A percentile compares a stretch with the other conserved stretches of the same genome.
These are phyloP conservation scores for Aphidoletes aphidimyza DNA, from an alignment of 2,888 invertebrate species.

Conservation along the genomic window DNA sequence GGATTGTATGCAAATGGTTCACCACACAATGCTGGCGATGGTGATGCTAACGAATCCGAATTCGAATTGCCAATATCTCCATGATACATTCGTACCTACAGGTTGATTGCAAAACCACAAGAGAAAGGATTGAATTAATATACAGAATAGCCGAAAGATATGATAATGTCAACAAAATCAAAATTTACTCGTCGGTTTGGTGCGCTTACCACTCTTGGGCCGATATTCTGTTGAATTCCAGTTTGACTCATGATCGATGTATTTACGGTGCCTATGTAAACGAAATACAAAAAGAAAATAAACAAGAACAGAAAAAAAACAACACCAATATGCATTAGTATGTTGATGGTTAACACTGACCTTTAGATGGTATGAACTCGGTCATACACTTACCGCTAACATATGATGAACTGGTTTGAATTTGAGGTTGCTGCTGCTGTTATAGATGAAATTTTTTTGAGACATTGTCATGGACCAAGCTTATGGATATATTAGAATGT, in stretches of 20 bases:
- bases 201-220: conserved; percentile 12
- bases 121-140: not conserved
- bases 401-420: conserved; percentile 32
- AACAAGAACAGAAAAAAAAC: not conserved
- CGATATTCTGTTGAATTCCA: conserved; percentile 35
- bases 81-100: conserved; percentile 44
- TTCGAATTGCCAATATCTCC: not conserved
- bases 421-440: not conserved
- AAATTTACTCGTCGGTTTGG: not conserved
- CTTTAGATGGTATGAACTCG: not conserved
- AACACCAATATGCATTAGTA: not conserved
- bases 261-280: not conserved
- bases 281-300: not conserved
- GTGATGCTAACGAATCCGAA: not conserved
- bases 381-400: not conserved
- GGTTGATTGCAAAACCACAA: not conserved
- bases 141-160: not conserved
- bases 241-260: conserved; percentile 24
- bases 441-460: not conserved
- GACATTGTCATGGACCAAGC: not conserved
- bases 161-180: too few relatives aligned
- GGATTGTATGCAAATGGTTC: conserved; percentile 62
- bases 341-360: too few relatives aligned
- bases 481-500: not conserved
- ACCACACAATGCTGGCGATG: conserved; percentile 58